These are phyloP conservation scores for Nephotettix cincticeps DNA, from an alignment of 1,140 invertebrate genomes.

Conservation along the genomic window DNA sequence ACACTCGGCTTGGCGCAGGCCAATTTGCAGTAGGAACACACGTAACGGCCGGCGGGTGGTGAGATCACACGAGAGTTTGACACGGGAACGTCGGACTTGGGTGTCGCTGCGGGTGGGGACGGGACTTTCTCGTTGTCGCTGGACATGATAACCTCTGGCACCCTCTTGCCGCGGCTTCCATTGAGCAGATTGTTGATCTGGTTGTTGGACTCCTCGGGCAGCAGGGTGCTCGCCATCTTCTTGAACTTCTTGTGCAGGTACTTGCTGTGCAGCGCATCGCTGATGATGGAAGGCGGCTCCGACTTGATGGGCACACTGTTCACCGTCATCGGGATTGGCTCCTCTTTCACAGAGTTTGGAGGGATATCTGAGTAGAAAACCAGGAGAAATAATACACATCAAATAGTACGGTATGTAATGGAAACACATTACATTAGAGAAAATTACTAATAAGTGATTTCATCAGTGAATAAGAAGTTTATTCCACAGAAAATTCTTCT, in stretches of 20 bases:
- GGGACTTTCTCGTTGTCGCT: conserved; percentile 15
- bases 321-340: conserved; percentile 8
- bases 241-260: conserved; percentile 92
- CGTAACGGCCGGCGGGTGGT: conserved; percentile 58
- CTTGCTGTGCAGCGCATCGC: conserved; percentile 46
- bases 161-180: conserved; percentile 10
- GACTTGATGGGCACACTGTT: conserved; percentile 3
- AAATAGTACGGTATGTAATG: too few relatives aligned
- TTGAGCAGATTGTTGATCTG: conserved; percentile 25
- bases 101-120: not conserved
- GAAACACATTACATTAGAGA: too few relatives aligned
- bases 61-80: not conserved
- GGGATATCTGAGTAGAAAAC: not conserved
- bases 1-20: conserved; percentile 92
- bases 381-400: too few relatives aligned
- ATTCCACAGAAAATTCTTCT: too few relatives aligned
- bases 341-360: not conserved
- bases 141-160: not conserved
- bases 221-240: conserved; percentile 63
- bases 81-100: not conserved
- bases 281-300: conserved; percentile 11
- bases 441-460: too few relatives aligned
- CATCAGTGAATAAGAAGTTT: too few relatives aligned
- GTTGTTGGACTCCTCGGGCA: conserved; percentile 29
- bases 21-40: conserved; percentile 84